Evolutionary conservation across 1,140 invertebrate species (phyloP).

Genomic region (Plectrocnemia conspersa): DNA sequence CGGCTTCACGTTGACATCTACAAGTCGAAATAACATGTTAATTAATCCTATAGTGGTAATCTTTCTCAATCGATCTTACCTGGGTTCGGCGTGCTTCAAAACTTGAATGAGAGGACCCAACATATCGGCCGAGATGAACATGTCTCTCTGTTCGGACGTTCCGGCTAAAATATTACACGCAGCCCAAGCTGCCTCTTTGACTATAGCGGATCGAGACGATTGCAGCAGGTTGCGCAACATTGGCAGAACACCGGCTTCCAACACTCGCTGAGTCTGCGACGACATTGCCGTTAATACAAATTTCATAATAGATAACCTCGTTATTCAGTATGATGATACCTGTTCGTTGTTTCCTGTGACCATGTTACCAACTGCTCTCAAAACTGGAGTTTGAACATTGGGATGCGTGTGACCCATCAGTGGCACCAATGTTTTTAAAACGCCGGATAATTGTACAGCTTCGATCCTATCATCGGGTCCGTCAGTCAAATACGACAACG

Average conservation of each 20-base stretch:
- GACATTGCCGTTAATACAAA: neutral
- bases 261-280: slow-evolving; percentile 81
- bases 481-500: slow-evolving; percentile 92
- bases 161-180: slow-evolving; percentile 98
- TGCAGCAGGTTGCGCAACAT: slow-evolving; percentile 68
- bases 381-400: slow-evolving; percentile 80
- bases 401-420: slow-evolving; percentile 68
- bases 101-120: slow-evolving; percentile 67
- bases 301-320: neutral
- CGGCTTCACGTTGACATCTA: slow-evolving; percentile 97
- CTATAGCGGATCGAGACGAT: slow-evolving; percentile 68
- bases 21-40: neutral
- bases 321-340: slow-evolving; percentile 48
- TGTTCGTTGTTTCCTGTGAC: slow-evolving; percentile 76
- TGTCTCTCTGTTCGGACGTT: slow-evolving; percentile 90
- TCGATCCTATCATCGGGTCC: slow-evolving; percentile 92
- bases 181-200: slow-evolving; percentile 97
- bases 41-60: slow-evolving; percentile 42
- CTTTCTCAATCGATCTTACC: slow-evolving; percentile 60
- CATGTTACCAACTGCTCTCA: slow-evolving; percentile 84
- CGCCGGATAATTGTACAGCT: slow-evolving; percentile 65
- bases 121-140: slow-evolving; percentile 82
- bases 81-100: slow-evolving; percentile 69
- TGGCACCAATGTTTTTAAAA: slow-evolving; percentile 72
- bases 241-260: slow-evolving; percentile 72